These are phyloP conservation scores for Gallinago undulata DNA, from an alignment of 2,113 vertebrate genomes.

Conservation along the genomic window DNA sequence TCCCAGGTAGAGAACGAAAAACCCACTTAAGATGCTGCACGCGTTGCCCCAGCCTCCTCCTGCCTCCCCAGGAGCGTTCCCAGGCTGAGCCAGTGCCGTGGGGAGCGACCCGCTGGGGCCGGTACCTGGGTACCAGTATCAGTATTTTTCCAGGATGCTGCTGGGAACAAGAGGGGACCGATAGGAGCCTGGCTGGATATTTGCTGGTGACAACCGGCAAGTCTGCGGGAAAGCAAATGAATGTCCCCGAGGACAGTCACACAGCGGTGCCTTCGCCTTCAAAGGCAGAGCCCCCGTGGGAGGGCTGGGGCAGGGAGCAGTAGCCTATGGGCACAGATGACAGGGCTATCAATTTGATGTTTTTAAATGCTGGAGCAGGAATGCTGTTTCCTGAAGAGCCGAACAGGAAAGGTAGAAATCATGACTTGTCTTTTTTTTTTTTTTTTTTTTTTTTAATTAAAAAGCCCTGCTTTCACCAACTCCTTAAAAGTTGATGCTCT, in stretches of 20 bases:
- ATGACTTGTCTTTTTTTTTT: neutral
- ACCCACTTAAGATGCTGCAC: neutral
- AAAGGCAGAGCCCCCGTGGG: constrained; percentile 39
- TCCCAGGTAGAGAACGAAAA: neutral
- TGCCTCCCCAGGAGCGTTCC: neutral
- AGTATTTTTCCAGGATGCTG: neutral
- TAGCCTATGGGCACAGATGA: constrained; percentile 59
- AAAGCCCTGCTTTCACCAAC: neutral
- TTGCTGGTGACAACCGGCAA: constrained; percentile 2
- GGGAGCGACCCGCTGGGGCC: neutral
- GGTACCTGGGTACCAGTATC: rapidly evolving
- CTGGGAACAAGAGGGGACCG: neutral
- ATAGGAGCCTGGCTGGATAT: neutral
- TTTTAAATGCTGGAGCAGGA: neutral
- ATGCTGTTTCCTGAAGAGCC: neutral
- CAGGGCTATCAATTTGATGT: constrained; percentile 22
- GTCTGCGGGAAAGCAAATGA: constrained; percentile 7
- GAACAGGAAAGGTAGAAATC: constrained; percentile 22
- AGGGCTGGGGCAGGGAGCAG: constrained; percentile 48
- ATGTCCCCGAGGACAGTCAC: constrained; percentile 29
- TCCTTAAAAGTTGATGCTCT: constrained; percentile 17
- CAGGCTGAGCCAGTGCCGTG: neutral
- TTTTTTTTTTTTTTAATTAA: neutral
- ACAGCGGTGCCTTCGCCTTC: neutral
- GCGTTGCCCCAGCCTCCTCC: rapidly evolving